These are phyloP conservation scores for Eira barbara DNA, from an alignment of 2,113 vertebrate genomes.

Conservation along the genomic window DNA sequence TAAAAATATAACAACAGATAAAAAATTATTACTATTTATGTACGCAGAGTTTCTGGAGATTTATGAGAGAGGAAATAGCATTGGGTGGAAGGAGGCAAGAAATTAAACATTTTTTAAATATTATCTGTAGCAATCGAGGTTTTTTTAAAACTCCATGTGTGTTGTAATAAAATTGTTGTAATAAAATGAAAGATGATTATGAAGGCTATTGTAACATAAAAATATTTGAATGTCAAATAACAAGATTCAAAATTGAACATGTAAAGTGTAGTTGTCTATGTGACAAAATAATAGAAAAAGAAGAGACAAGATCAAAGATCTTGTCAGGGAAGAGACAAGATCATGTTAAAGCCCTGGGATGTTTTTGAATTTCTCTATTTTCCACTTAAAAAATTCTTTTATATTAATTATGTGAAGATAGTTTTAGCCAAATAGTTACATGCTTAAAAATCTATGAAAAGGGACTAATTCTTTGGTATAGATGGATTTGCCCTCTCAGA, in stretches of 20 bases:
- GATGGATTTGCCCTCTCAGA: not conserved
- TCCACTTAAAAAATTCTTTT: not conserved
- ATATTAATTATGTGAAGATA: not conserved
- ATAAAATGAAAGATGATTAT: not conserved
- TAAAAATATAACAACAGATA: not conserved
- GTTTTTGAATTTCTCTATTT: slow-evolving; percentile 21
- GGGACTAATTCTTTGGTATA: not conserved
- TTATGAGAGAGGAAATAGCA: not conserved
- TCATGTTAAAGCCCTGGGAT: not conserved
- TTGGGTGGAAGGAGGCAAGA: not conserved
- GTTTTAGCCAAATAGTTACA: not conserved
- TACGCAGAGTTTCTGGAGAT: not conserved
- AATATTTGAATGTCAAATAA: not conserved
- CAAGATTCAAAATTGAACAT: not conserved
- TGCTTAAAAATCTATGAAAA: not conserved
- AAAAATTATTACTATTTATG: not conserved
- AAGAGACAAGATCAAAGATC: not conserved
- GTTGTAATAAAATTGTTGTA: not conserved
- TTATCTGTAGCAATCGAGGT: not conserved
- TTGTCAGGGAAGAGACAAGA: not conserved
- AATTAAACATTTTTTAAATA: not conserved
- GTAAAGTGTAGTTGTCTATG: not conserved
- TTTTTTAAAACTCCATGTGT: not conserved
- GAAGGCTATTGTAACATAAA: not conserved
- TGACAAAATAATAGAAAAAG: not conserved